phyloP scores from a whole-genome alignment of 2,113 vertebrate species.

The Scalopus aquaticus region DNA sequence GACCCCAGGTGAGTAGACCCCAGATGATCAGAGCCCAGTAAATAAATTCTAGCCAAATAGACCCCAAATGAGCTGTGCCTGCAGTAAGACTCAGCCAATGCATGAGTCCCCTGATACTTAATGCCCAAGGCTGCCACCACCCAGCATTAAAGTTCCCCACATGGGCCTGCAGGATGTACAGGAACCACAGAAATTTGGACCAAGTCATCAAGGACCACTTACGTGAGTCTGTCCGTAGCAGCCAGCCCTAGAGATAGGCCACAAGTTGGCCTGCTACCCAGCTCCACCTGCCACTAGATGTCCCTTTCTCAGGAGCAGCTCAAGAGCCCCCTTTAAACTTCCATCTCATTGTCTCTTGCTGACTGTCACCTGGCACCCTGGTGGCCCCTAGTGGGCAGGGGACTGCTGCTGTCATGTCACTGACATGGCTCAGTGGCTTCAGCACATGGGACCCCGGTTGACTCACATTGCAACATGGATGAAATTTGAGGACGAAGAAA shows the following conservation, averaged over 20 bases:
- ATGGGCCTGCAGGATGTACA: not conserved
- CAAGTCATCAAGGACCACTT: not conserved
- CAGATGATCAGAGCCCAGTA: not conserved
- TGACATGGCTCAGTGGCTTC: not conserved
- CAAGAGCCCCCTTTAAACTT: not conserved
- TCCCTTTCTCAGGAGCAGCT: not conserved
- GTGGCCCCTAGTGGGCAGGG: not conserved
- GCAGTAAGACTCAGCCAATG: not conserved
- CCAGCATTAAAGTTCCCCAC: not conserved
- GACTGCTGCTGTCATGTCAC: too few relatives aligned
- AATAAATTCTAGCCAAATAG: too few relatives aligned
- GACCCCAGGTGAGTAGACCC: not conserved
- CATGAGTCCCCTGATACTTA: not conserved
- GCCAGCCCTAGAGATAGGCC: not conserved
- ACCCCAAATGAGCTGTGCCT: not conserved
- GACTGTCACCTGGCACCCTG: not conserved
- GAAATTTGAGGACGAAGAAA: not conserved
- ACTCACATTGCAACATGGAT: not conserved
- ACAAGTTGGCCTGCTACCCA: not conserved
- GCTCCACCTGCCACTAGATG: not conserved
- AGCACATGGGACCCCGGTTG: not conserved
- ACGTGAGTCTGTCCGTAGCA: not conserved
- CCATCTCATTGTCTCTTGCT: not conserved
- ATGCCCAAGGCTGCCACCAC: not conserved
- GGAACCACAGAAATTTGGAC: not conserved